These are phyloP conservation scores for Scaptomyza caliginosa DNA, from an alignment of 2,888 invertebrate genomes.

Conservation along the genomic window DNA sequence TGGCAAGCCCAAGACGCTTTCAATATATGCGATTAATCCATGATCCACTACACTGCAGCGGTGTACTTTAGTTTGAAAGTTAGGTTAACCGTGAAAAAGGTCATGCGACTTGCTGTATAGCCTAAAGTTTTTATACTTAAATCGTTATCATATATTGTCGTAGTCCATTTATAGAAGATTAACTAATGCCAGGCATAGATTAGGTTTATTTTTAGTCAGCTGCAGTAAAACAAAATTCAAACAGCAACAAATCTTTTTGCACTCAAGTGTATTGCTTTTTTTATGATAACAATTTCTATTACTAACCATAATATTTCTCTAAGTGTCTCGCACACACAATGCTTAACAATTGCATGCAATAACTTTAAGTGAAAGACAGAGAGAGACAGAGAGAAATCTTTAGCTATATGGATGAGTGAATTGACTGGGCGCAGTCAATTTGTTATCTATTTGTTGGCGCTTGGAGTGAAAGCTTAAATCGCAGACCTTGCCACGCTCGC, in stretches of 20 bases:
- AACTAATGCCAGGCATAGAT: conserved; percentile 39
- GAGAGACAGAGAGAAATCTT: neutral
- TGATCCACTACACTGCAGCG: conserved; percentile 9
- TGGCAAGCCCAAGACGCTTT: neutral
- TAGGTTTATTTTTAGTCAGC: conserved; percentile 34
- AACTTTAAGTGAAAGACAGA: neutral
- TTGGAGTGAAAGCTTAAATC: conserved; percentile 44
- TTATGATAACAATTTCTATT: neutral
- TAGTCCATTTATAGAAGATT: conserved; percentile 23
- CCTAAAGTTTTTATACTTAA: neutral
- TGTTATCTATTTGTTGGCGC: conserved; percentile 17
- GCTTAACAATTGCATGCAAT: neutral
- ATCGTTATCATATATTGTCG: conserved; percentile 34
- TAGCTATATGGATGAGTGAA: conserved; percentile 35
- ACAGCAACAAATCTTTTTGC: neutral
- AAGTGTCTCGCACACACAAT: too few relatives aligned
- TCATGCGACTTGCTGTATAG: neutral
- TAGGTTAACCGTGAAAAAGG: neutral
- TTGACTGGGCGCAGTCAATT: conserved; percentile 1
- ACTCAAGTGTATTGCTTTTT: neutral
- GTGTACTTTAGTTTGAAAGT: neutral
- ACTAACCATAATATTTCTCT: neutral
- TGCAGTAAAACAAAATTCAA: conserved; percentile 32
- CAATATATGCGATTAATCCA: neutral
- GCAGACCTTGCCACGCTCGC: conserved; percentile 48